Base-by-base conservation (phyloP, 2,113 vertebrate genomes). In the Atractosteus spatula region DNA sequence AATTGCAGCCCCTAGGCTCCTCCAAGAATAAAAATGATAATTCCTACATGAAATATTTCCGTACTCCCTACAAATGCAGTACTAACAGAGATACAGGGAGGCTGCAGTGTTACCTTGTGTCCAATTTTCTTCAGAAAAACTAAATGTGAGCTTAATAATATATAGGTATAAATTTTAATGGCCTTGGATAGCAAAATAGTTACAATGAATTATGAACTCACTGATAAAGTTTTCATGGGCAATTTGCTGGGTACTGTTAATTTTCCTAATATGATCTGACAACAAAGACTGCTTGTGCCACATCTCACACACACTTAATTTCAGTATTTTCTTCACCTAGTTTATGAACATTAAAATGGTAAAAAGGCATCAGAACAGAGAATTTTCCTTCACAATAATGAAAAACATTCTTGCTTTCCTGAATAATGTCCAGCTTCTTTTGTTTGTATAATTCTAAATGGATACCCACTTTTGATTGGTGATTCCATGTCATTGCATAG, bases 1-100 rank as follows among this genome's bases (percentile, higher is more conserved):
- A 80, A 72, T 71, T 71, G 62, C 75, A 71, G 77, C 79, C 81
- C 76, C 62, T 42, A 66, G 77, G 75, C 77, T 70, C 74, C 51
- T 75, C 70, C 64, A 66, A 56, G 68, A 68, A n/a, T 66, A 51
- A 8, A 66, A 41, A 29, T 41, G 42, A 72, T 55, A 72, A 55
- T 42, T 67, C 54, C 54, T 73, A 61, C 62, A 43, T 65, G n/a
- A 65, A 41, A 43, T 65, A 65, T 65, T 13, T 41, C 62, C 62
- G 10, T 65, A 41, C 62, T 29, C 29, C 41, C 62, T 65, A 43
- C 62, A 65, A 65, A 65, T 3, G 41, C 62, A 65, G 57, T n/a
- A 16, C 57, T n/a, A 59, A n/a, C 57, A 59, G 57, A 59, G 57
- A 59, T 13, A 59, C 8, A 59, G 57, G 57, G 10, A 11, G 57